Conservation (phyloP, 2,797 vertebrate genomes). For the Enteromius anoplus region DNA sequence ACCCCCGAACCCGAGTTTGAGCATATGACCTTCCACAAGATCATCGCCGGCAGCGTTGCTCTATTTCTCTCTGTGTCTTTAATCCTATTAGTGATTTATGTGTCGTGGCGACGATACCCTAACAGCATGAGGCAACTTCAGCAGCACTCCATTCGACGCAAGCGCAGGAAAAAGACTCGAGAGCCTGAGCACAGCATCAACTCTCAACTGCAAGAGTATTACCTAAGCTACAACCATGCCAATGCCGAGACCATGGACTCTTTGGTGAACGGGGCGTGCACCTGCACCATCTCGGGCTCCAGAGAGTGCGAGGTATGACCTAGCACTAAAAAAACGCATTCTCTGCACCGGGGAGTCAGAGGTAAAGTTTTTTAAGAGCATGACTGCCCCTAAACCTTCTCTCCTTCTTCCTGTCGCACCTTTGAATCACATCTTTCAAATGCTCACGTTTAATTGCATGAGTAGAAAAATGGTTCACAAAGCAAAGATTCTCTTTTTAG, state of each 20-base stretch:
- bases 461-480: not conserved
- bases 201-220: slow-evolving; percentile 97
- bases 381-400: slow-evolving; percentile 17
- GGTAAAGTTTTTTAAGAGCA: slow-evolving; percentile 46
- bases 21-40: slow-evolving; percentile 96
- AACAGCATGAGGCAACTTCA: slow-evolving; percentile 94
- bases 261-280: slow-evolving; percentile 92
- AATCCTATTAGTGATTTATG: slow-evolving; percentile 95
- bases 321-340: slow-evolving; percentile 82
- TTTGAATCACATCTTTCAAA: slow-evolving; percentile 6
- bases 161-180: slow-evolving; percentile 89
- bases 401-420: not conserved
- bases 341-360: slow-evolving; percentile 82
- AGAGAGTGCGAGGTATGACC: slow-evolving; percentile 98
- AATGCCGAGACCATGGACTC: slow-evolving; percentile 95
- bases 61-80: slow-evolving; percentile 94
- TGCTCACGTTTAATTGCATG: not conserved
- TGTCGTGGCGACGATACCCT: slow-evolving; percentile 95
- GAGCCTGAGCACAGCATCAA: slow-evolving; percentile 89
- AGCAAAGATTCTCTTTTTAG: not conserved
- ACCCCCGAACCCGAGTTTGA: slow-evolving; percentile 87
- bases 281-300: slow-evolving; percentile 96
- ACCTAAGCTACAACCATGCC: slow-evolving; percentile 95
- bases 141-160: slow-evolving; percentile 92
- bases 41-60: slow-evolving; percentile 93